A percentile compares a stretch with the other conserved stretches of the same genome.
Conservation (phyloP, 2,888 invertebrate genomes). For the Hydroisotoma schaefferi region DNA sequence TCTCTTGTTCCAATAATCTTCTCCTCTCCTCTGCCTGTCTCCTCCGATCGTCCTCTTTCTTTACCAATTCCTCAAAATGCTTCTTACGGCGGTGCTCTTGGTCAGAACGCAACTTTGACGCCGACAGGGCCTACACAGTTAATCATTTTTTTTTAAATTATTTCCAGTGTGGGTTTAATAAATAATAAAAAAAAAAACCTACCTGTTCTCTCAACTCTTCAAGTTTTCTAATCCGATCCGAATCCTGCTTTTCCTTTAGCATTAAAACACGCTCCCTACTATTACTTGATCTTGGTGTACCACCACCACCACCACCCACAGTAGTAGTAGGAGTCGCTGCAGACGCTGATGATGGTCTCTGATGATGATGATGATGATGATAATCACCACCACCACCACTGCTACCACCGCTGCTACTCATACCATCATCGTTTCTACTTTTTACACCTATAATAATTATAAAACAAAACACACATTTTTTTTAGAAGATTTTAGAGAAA, state of each 20-base stretch:
- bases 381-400: constrained; percentile 21
- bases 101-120: constrained; percentile 45
- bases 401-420: constrained; percentile 30
- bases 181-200: constrained; percentile 16
- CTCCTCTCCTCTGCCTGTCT: constrained; percentile 45
- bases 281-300: constrained; percentile 37
- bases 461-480: constrained; percentile 17
- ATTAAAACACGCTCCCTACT: constrained; percentile 50
- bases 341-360: constrained; percentile 10
- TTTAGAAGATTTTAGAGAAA: too few species aligned
- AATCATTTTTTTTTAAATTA: constrained; percentile 16
- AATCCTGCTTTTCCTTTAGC: constrained; percentile 80
- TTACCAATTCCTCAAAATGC: constrained; percentile 46
- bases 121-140: constrained; percentile 13
- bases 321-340: not conserved
- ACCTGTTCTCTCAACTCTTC: constrained; percentile 81
- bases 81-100: constrained; percentile 44
- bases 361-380: too few species aligned
- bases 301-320: constrained; percentile 14
- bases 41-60: constrained; percentile 43
- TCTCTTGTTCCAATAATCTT: constrained; percentile 44
- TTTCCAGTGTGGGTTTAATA: not conserved
- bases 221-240: constrained; percentile 80
- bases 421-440: constrained; percentile 46
- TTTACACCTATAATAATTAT: constrained; percentile 41